Conservation (phyloP, 2,113 vertebrate species). For the Nycticryphes semicollaris region DNA sequence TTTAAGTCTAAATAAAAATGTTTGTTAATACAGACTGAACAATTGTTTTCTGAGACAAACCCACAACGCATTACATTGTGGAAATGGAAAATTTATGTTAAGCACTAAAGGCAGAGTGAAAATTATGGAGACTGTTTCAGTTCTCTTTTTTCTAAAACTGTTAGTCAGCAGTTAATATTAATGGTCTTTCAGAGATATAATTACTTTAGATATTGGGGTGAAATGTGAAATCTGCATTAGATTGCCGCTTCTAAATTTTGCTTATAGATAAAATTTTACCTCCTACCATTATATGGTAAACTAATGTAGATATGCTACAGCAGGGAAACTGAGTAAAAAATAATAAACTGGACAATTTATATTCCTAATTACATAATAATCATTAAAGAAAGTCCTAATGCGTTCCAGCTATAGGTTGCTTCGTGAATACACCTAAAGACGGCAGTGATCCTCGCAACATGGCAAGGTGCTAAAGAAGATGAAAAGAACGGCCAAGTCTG, state of each 20-base stretch:
- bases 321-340: background rate
- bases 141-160: constrained; percentile 38
- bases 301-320: background rate
- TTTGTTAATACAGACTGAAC: constrained; percentile 1
- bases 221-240: background rate
- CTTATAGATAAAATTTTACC: background rate
- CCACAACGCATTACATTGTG: background rate
- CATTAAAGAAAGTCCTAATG: background rate
- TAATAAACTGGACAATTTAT: background rate
- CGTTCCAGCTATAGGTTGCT: background rate
- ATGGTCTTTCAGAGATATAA: background rate
- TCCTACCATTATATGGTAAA: background rate
- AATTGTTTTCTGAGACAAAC: constrained; percentile 30
- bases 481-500: background rate
- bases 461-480: background rate
- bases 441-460: background rate
- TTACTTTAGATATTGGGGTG: background rate
- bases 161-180: background rate
- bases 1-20: background rate
- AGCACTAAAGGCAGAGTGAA: background rate
- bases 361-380: background rate
- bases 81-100: constrained; percentile 29
- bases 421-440: background rate
- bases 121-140: background rate
- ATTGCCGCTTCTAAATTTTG: background rate